Evolutionary conservation across 2,888 invertebrate species (phyloP), one percentile per base, ranked within the genome.

Genomic region (Lithophane ornitopus): DNA sequence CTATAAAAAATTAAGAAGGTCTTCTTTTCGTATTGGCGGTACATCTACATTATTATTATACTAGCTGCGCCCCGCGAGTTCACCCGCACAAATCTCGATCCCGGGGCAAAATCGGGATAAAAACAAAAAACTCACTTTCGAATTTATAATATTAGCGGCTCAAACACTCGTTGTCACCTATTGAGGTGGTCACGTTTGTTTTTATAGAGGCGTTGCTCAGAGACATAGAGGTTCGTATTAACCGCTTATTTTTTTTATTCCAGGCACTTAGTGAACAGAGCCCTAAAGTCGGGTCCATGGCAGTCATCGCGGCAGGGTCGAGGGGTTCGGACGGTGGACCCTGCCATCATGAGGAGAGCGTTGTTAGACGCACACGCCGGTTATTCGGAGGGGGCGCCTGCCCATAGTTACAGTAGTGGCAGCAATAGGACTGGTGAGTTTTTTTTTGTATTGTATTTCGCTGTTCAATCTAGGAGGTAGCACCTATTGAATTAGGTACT

Each of bases 231-330:
- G 22, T 46, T 16, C 0, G 16, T 22, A 63, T 9, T 54, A 72
- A 63, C 19, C 8, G 26, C 1, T 3, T 16, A 14, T 8, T 61
- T 56, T 61, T 56, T 59, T 26, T 34, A n/a, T 97, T 97, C 74
- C 96, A 98, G 98, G 89, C 97, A 98, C 90, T 97, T 98, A 90
- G 98, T 98, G 84, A 97, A 98, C 90, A 97, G 98, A 90, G 98
- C 97, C 68, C 97, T 98, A 89, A 97, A 97, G 78, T 97, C 95
- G 0, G 95, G 97, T 79, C 96, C 97, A 86, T 98, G 98, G 97
- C 97, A 97, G 84, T 97, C 97, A 77, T 96, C 97, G 75, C 95
- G 98, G 88, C 98, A 98, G 77, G 98, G 98, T 68, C 97, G 98
- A 85, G 95, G 97, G 12, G 94, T 96, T 68, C 94, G 95, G 70